Evolutionary conservation across 1,140 invertebrate genomes (phyloP).

Genomic region (Drosophila willistoni): DNA sequence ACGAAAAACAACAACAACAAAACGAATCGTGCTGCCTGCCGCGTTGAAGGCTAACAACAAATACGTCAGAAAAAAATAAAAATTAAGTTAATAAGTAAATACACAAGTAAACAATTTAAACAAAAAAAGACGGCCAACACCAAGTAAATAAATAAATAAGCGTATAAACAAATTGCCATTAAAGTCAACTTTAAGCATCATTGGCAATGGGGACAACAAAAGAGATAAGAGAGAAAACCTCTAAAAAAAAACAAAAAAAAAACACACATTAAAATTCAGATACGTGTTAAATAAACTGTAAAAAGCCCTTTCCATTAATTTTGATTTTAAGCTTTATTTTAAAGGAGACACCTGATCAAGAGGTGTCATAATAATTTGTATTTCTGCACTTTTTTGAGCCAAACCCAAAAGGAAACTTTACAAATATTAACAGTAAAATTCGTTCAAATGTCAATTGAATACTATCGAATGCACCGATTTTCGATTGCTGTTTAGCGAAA

Average conservation of each 20-base stretch:
- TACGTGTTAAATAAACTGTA: background rate
- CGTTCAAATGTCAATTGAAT: no score
- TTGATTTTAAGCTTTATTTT: no score
- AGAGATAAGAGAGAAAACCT: conserved; percentile 12
- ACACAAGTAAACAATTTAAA: conserved; percentile 13
- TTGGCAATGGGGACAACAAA: conserved; percentile 21
- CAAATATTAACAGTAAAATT: background rate
- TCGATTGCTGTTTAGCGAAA: no score
- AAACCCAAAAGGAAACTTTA: no score
- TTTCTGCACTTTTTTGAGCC: no score
- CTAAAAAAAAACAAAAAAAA: conserved; percentile 14
- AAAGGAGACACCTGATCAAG: no score
- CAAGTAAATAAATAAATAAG: conserved; percentile 51
- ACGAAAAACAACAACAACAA: background rate
- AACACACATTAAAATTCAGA: background rate
- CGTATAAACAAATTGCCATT: conserved; percentile 40
- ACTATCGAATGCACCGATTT: no score
- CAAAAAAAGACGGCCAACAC: conserved; percentile 35
- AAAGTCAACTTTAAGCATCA: conserved; percentile 50
- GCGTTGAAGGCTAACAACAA: conserved; percentile 54
- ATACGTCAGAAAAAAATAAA: conserved; percentile 1
- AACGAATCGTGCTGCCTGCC: conserved; percentile 41
- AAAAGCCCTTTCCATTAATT: background rate
- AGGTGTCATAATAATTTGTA: no score
- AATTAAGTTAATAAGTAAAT: conserved; percentile 14